Conservation (phyloP, 1,140 invertebrate species). For the Zaprionus lachaisei region DNA sequence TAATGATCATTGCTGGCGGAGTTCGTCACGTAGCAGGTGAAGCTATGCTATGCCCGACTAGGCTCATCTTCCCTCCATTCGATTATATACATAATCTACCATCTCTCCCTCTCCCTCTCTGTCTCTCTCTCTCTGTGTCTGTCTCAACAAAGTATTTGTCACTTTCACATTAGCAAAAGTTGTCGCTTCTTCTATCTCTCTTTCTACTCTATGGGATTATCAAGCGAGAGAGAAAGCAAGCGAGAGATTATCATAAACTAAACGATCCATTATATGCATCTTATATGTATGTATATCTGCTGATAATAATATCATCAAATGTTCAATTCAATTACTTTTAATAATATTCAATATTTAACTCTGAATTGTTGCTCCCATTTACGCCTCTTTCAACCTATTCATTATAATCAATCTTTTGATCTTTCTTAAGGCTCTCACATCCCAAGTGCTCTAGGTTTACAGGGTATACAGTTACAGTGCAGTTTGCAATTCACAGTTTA, state of each 20-base stretch:
- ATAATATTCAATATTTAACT: neutral
- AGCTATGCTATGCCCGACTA: constrained; percentile 36
- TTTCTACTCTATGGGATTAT: constrained; percentile 14
- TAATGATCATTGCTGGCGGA: constrained; percentile 20
- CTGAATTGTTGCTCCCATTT: neutral
- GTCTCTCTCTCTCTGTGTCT: neutral
- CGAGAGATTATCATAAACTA: neutral
- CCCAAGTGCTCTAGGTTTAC: too few species aligned
- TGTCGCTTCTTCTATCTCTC: constrained; percentile 28
- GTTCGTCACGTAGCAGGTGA: constrained; percentile 43
- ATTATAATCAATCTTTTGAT: too few species aligned
- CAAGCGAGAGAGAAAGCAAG: constrained; percentile 9
- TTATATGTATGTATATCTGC: neutral
- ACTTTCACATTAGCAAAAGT: constrained; percentile 56
- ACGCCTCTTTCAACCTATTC: too few species aligned
- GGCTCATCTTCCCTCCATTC: constrained; percentile 13
- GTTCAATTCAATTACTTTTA: constrained; percentile 1
- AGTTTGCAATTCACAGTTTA: too few species aligned
- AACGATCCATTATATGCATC: neutral
- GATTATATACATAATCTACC: neutral
- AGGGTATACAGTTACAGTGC: too few species aligned
- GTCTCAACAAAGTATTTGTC: constrained; percentile 38
- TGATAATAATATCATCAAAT: neutral
- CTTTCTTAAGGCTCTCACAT: too few species aligned
- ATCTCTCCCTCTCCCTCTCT: neutral